These are phyloP conservation scores for Crocodylus rhombifer DNA, from an alignment of 2,797 vertebrate genomes.

Conservation along the genomic window DNA sequence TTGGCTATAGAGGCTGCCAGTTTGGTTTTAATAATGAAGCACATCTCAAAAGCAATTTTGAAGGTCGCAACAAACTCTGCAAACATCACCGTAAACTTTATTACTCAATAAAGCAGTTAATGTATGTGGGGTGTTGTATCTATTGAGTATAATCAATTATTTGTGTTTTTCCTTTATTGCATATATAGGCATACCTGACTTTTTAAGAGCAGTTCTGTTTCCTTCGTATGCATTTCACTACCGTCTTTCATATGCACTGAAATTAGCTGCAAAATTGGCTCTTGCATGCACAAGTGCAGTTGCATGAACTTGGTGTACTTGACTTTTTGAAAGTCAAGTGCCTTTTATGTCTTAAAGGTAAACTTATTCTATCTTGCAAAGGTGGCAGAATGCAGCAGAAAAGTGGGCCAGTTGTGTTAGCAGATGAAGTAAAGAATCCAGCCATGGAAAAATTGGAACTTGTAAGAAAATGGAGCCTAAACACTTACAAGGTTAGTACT, in stretches of 20 bases:
- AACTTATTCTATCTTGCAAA: constrained; percentile 29
- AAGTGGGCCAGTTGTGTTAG: constrained; percentile 91
- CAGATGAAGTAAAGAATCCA: constrained; percentile 95
- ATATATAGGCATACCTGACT: not conserved
- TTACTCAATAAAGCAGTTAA: not conserved
- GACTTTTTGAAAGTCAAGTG: not conserved
- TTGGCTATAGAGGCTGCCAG: not conserved
- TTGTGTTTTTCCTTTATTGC: not conserved
- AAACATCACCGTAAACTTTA: not conserved
- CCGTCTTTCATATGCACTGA: not conserved
- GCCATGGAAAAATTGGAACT: constrained; percentile 98
- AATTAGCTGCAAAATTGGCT: not conserved
- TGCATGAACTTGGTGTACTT: not conserved
- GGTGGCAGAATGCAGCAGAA: constrained; percentile 75
- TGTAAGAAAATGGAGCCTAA: constrained; percentile 98
- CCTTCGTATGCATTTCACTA: not conserved
- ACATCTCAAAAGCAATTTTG: constrained; percentile 3
- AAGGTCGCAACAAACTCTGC: not conserved
- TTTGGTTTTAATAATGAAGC: not conserved
- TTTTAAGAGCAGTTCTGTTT: not conserved
- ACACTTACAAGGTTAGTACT: constrained; percentile 95
- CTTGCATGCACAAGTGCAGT: not conserved
- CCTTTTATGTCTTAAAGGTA: no score
- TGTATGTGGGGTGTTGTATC: accelerated
- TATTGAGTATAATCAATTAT: not conserved